Evolutionary conservation across 2,113 vertebrate species (phyloP).

Genomic region (Pristiophorus japonicus): DNA sequence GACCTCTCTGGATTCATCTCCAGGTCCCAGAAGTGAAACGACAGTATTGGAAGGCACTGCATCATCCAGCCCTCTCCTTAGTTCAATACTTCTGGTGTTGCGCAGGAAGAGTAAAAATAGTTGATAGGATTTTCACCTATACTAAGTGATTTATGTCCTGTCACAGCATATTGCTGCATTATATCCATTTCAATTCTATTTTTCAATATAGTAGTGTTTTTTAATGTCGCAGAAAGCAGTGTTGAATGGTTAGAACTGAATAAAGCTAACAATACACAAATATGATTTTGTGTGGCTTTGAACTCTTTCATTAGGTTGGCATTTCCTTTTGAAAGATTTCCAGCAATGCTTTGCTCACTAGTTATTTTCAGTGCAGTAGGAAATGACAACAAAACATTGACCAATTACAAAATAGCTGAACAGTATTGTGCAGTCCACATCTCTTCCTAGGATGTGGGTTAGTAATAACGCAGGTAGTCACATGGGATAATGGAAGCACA

Average conservation of each 20-base stretch:
- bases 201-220: neutral
- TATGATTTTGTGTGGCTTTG: neutral
- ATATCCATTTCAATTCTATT: conserved; percentile 32
- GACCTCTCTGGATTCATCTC: neutral
- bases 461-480: neutral
- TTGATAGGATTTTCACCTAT: conserved; percentile 14
- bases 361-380: neutral
- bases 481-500: neutral
- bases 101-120: neutral
- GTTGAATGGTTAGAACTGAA: neutral
- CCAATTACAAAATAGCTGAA: neutral
- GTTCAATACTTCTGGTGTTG: neutral
- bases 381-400: neutral
- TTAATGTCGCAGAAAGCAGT: neutral
- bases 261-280: neutral
- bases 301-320: neutral
- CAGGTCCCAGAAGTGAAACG: neutral
- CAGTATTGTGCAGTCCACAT: neutral
- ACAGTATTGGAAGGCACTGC: neutral
- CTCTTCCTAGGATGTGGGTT: neutral
- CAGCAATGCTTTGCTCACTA: neutral
- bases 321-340: neutral
- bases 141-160: conserved; percentile 23
- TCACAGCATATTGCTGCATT: neutral
- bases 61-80: neutral